Evolutionary conservation across 2,888 invertebrate species (phyloP), one percentile per base, ranked within the genome.

Genomic region (Leistus spinibarbis): DNA sequence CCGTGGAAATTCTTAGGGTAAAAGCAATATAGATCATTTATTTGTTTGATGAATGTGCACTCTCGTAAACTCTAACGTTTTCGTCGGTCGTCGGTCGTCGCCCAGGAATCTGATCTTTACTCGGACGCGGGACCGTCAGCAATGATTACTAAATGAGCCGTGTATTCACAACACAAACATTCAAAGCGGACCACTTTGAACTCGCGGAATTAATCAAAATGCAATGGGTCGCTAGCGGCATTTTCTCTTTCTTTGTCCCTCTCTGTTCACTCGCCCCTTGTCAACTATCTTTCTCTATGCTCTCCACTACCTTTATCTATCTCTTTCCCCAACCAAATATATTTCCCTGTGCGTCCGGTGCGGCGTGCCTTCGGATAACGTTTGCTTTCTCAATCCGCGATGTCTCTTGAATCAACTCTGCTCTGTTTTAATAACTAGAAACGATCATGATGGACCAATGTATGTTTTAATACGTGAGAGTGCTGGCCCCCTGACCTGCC

Each of bases 91-190:
- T n/a, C n/a, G n/a, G n/a, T n/a, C n/a, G n/a, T 40, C 40, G 40
- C 40, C 10, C 13, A 40, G 40, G 40, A 40, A 40, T 40, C 13
- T 40, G 40, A 40, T 40, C 40, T 40, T 40, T 40, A 40, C 40
- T 40, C 40, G 40, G 40, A 40, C 40, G 40, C 40, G 40, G 13
- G 17, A 22, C 56, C 57, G 24, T 69, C 24, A 56, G 57, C 60
- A 53, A 69, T 62, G 60, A 69, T 62, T 69, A 60, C 40, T 60
- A 69, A 69, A 69, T 69, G 69, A 69, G 40, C 54, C 62, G 62
- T 69, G 60, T 62, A 69, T 22, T 57, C 24, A 69, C 24, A 69
- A 69, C 17, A 69, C 69, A 69, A 60, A 69, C 69, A 69, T 69
- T 20, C 57, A 20, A 57, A 57, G 57, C 57, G 63, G 63, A 63